Base-by-base conservation (phyloP, 92 coral and sea anemone genomes). In the Nematostella vectensis region DNA sequence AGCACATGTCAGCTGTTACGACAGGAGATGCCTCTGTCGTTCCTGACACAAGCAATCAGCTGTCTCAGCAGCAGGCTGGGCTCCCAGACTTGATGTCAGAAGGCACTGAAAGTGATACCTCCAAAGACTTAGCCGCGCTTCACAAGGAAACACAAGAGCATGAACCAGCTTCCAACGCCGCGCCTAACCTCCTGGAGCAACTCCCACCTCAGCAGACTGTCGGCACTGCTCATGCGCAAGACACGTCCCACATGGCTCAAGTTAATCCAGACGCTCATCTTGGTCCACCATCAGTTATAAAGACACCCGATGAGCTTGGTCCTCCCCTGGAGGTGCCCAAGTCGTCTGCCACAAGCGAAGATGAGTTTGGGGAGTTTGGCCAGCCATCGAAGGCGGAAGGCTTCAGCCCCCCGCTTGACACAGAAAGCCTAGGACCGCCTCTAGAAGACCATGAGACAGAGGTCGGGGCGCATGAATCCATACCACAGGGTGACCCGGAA, bases 151-250 rank as follows among this genome's bases (percentile, higher is more conserved):
- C 11, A 9, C 62, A 20, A 2, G 13, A 22, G 21, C 2, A 56
- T 30, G 62, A 33, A 15, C 25, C 30, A 26, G 18, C 58, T 27
- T 56, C 62, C 11, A 56, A 56, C 12, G 62, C 62, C n/a, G 62
- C 62, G 9, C 62, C 62, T n/a, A 23, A 21, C 23, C 23, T 56
- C 24, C 8, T 6, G 40, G 40, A 33, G 40, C 6, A 33, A 15
- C n/a, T n/a, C n/a, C n/a, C n/a, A n/a, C 40, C 40, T 33, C 6
- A 33, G 6, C 8, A 33, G 15, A 15, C 40, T 6, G 40, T 6
- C 6, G 40, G 6, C 15, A 6, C 40, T 33, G 40, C 40, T 6
- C 15, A 6, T 33, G 40, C 15, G n/a, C n/a, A n/a, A n/a, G n/a
- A n/a, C n/a, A n/a, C n/a, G 40, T 33, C 40, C 40, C 6, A 33